Conservation (phyloP, 2,113 vertebrate genomes). For the Eublepharis macularius region DNA sequence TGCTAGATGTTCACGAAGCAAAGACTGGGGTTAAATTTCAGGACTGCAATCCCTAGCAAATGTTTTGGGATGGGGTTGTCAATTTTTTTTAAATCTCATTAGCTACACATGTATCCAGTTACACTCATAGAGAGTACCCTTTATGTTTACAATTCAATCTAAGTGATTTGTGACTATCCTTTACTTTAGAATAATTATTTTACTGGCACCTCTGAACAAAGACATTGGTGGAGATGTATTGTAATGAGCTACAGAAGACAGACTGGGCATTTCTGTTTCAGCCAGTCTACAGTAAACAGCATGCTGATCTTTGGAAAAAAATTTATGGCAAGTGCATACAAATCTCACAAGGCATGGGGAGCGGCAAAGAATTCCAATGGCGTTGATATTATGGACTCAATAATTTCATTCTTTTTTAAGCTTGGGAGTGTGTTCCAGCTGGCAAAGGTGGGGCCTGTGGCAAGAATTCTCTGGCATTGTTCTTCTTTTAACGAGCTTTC, state of each 20-base stretch:
- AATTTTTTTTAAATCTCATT: background rate
- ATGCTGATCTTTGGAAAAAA: conserved; percentile 16
- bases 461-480: conserved; percentile 25
- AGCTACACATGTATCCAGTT: background rate
- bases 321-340: conserved; percentile 3
- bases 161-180: conserved; percentile 52
- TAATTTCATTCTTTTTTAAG: conserved; percentile 37
- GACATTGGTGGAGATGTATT: conserved; percentile 24
- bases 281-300: conserved; percentile 52
- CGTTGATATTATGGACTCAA: conserved; percentile 15
- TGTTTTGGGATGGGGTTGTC: background rate
- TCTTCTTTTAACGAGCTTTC: conserved; percentile 36
- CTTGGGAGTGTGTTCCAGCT: conserved; percentile 17
- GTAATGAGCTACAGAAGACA: conserved; percentile 37
- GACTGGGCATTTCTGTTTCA: conserved; percentile 39
- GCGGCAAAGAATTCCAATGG: conserved; percentile 11
- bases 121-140: background rate
- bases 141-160: conserved; percentile 46
- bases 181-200: conserved; percentile 65
- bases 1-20: too few relatives aligned
- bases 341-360: background rate
- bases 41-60: background rate
- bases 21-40: background rate
- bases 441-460: conserved; percentile 29
- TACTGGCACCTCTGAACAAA: conserved; percentile 51